Evolutionary conservation across 2,797 vertebrate species (phyloP), one percentile per base, ranked within the genome.

Genomic region (Triplophysa yarkandensis): DNA sequence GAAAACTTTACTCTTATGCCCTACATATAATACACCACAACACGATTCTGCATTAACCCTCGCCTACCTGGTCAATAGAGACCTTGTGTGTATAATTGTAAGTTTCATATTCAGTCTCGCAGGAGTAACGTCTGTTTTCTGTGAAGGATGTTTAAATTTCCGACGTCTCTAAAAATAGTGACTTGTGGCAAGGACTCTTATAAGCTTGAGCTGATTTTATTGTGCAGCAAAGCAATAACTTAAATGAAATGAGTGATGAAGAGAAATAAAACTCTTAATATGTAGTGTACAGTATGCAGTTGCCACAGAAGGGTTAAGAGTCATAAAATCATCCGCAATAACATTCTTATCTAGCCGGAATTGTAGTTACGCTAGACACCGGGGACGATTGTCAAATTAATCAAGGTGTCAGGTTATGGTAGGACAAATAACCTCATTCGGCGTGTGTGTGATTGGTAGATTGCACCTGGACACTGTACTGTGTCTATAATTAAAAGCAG

Each of bases 401-500:
- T 92, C 90, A 90, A 78, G 79, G 78, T 86, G 83, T 88, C 84
- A 88, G 81, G 80, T 86, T 85, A 83, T 83, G 80, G 77, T 81
- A 84, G 88, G 86, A 89, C 88, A 89, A 90, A 91, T 88, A 89
- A 89, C 85, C 87, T 88, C 83, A 88, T 89, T 90, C 85, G 86
- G 82, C 81, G 80, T 77, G 85, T 75, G 86, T 72, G 80, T 87
- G 87, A 90, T 83, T 88, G 78, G 71, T 79, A 82, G 83, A 87
- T 88, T 85, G 83, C 83, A 81, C 66, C 71, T 71, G 68, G 84
- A 88, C 84, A 86, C 84, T 82, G 72, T 63, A 78, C 77, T 69
- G 78, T 80, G 82, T 88, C 88, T 87, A 90, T 91, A 91, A 92
- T 93, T 91, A 91, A 92, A 90, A 90, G 86, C 86, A 88, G 86